phyloP scores from a whole-genome alignment of 1,140 invertebrate genomes.

The Prorops nasuta region DNA sequence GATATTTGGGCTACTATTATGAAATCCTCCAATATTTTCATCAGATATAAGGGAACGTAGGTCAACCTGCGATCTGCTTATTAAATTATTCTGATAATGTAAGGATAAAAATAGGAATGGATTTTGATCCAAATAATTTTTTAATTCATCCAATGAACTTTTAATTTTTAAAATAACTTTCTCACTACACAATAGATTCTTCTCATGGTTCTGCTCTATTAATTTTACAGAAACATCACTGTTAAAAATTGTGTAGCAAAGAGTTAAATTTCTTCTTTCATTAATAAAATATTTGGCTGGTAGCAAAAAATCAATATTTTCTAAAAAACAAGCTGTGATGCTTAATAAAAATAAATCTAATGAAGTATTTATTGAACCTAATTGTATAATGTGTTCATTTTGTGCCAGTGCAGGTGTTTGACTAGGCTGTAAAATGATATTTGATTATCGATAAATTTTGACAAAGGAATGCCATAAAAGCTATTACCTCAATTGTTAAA shows the following conservation, averaged over 20 bases:
- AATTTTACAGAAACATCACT: conserved; percentile 41
- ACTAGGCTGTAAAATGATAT: too few relatives aligned
- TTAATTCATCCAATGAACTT: conserved; percentile 41
- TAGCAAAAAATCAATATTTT: conserved; percentile 36
- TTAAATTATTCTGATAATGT: conserved; percentile 30
- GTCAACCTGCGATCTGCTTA: conserved; percentile 42
- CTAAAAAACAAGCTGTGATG: conserved; percentile 34
- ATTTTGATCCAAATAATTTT: conserved; percentile 40
- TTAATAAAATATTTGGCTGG: conserved; percentile 19
- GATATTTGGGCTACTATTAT: conserved; percentile 25
- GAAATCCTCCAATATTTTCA: conserved; percentile 32
- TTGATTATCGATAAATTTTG: too few relatives aligned
- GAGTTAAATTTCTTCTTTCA: conserved; percentile 23
- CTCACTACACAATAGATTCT: conserved; percentile 36
- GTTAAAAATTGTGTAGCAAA: conserved; percentile 43
- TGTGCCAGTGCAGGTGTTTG: conserved; percentile 34
- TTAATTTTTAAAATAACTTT: conserved; percentile 45
- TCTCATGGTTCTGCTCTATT: conserved; percentile 29
- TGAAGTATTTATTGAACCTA: conserved; percentile 39
- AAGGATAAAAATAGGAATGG: conserved; percentile 41
- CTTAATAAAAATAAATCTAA: conserved; percentile 42
- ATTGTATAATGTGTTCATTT: conserved; percentile 48
- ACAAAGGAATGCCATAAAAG: too few relatives aligned
- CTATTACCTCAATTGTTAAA: neutral
- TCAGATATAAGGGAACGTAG: conserved; percentile 35